These are phyloP conservation scores for Coreoperca whiteheadi DNA, from an alignment of 2,113 vertebrate genomes.

Conservation along the genomic window DNA sequence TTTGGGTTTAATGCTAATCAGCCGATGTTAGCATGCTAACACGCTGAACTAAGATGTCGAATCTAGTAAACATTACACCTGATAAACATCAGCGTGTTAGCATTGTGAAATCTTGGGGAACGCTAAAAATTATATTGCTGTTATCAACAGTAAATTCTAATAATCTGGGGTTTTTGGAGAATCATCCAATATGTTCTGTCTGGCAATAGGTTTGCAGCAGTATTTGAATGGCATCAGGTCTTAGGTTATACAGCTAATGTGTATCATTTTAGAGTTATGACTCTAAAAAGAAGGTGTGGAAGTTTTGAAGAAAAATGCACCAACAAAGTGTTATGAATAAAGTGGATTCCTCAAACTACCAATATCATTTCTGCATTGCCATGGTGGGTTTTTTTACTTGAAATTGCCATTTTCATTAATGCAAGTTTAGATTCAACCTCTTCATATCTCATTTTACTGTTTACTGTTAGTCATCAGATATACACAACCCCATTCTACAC, in stretches of 20 bases:
- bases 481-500: background rate
- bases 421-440: background rate
- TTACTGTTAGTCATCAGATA: background rate
- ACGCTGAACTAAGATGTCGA: too few species aligned
- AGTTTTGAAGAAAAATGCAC: background rate
- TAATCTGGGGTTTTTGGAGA: too few species aligned
- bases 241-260: background rate
- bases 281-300: background rate
- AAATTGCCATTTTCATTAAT: background rate
- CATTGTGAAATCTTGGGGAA: too few species aligned
- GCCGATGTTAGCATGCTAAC: too few species aligned
- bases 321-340: background rate
- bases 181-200: background rate
- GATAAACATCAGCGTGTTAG: too few species aligned
- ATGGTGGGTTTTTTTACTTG: background rate
- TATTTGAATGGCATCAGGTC: background rate
- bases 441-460: background rate
- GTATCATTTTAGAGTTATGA: background rate
- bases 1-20: too few species aligned
- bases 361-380: background rate
- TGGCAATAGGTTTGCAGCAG: background rate
- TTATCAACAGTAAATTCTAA: too few species aligned
- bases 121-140: too few species aligned
- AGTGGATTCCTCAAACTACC: background rate
- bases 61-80: too few species aligned